These are phyloP conservation scores for Philopotamus ludificatus DNA, from an alignment of 1,140 invertebrate genomes.

Conservation along the genomic window DNA sequence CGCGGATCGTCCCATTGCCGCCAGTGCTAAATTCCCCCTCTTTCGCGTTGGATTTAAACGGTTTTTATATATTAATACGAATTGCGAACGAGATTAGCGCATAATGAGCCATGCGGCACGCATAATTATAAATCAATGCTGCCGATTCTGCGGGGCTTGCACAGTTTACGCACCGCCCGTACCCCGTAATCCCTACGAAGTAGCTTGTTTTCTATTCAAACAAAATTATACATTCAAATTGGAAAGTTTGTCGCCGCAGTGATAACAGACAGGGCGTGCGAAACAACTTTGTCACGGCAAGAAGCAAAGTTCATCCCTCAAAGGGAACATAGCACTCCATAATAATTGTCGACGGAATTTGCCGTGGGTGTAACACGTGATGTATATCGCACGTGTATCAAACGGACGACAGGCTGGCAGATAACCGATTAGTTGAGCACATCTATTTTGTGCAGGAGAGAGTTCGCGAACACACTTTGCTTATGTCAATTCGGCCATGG, in stretches of 20 bases:
- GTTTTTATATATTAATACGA: conserved; percentile 2
- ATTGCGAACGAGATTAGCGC: not conserved
- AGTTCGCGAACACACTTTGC: too few species aligned
- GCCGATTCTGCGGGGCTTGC: too few species aligned
- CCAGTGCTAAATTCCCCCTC: too few species aligned
- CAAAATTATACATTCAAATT: conserved; percentile 30
- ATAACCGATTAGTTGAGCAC: conserved; percentile 2
- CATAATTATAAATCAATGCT: not conserved
- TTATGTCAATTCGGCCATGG: too few species aligned
- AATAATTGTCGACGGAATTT: conserved; percentile 6
- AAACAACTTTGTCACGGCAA: conserved; percentile 21
- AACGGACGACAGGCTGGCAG: not conserved
- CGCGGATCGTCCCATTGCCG: too few species aligned
- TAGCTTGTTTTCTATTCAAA: conserved; percentile 12
- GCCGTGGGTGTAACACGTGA: not conserved
- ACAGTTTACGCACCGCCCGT: too few species aligned
- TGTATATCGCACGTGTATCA: not conserved
- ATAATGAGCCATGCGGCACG: not conserved
- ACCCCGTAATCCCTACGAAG: too few species aligned
- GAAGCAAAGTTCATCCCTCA: conserved; percentile 16
- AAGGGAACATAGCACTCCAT: conserved; percentile 9
- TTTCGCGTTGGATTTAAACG: too few species aligned
- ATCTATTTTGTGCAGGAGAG: conserved; percentile 1
- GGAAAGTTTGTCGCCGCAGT: conserved; percentile 7
- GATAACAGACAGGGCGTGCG: conserved; percentile 12